These are phyloP conservation scores for Germaria angustata DNA, from an alignment of 2,888 invertebrate genomes.

Conservation along the genomic window DNA sequence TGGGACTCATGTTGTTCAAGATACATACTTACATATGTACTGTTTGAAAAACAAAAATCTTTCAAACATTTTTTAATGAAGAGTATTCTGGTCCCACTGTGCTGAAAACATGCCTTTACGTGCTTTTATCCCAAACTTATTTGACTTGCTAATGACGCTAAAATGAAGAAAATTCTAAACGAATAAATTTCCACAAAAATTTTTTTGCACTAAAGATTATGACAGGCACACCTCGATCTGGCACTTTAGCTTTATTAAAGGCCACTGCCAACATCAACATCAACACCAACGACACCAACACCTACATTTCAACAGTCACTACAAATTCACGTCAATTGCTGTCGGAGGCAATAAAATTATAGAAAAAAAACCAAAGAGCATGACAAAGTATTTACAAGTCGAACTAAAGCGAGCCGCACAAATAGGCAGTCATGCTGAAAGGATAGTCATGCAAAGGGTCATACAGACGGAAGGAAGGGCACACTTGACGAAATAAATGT, in stretches of 20 bases:
- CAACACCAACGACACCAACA: conserved; percentile 9
- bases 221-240: conserved; percentile 46
- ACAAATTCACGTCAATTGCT: conserved; percentile 34
- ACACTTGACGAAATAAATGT: conserved; percentile 56
- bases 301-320: neutral
- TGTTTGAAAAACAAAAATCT: too few relatives aligned
- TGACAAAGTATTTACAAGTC: conserved; percentile 15
- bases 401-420: neutral
- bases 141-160: conserved; percentile 59
- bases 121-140: conserved; percentile 33
- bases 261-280: conserved; percentile 10
- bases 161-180: conserved; percentile 46
- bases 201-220: conserved; percentile 45
- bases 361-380: neutral
- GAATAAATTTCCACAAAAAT: conserved; percentile 55
- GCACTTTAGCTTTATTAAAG: conserved; percentile 23
- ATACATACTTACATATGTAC: too few relatives aligned
- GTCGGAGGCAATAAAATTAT: conserved; percentile 53
- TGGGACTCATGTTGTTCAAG: neutral
- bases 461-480: neutral
- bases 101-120: neutral
- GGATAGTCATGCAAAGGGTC: neutral
- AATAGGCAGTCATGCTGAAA: neutral
- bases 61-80: too few relatives aligned
- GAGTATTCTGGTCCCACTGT: neutral